Evolutionary conservation across 2,113 vertebrate genomes (phyloP).

Genomic region (Solea senegalensis): DNA sequence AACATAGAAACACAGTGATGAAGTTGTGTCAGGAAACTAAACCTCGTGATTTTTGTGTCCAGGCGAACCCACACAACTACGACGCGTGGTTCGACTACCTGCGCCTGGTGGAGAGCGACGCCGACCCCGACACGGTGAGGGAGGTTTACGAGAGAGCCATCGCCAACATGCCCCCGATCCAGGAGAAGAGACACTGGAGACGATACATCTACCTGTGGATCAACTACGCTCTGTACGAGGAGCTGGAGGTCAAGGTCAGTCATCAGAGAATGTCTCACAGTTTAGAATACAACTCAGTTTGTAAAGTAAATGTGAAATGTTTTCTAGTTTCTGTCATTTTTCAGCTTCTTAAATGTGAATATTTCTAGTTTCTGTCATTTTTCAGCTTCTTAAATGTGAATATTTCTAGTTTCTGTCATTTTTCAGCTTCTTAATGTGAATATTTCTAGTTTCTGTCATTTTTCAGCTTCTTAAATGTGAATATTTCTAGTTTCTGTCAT

Average conservation of each 20-base stretch:
- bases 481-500: too few relatives aligned
- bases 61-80: slow-evolving; percentile 98
- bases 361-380: too few relatives aligned
- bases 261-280: not conserved
- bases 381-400: too few relatives aligned
- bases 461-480: too few relatives aligned
- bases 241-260: slow-evolving; percentile 93
- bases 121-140: slow-evolving; percentile 86
- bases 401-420: too few relatives aligned
- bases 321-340: too few relatives aligned
- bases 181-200: slow-evolving; percentile 97
- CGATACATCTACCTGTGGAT: slow-evolving; percentile 98
- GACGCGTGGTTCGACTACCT: slow-evolving; percentile 98
- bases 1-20: not conserved
- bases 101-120: slow-evolving; percentile 93
- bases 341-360: too few relatives aligned
- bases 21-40: too few relatives aligned
- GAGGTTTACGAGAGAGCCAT: slow-evolving; percentile 97
- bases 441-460: too few relatives aligned
- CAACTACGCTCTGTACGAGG: slow-evolving; percentile 95
- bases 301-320: too few relatives aligned
- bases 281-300: too few relatives aligned
- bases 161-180: slow-evolving; percentile 91
- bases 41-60: not conserved
- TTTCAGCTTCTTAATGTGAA: too few relatives aligned